Percentiles rank a stretch among this genome's conserved stretches.
phyloP scores from a whole-genome alignment of 2,797 vertebrate species.

The Coracias cyanogaster region DNA sequence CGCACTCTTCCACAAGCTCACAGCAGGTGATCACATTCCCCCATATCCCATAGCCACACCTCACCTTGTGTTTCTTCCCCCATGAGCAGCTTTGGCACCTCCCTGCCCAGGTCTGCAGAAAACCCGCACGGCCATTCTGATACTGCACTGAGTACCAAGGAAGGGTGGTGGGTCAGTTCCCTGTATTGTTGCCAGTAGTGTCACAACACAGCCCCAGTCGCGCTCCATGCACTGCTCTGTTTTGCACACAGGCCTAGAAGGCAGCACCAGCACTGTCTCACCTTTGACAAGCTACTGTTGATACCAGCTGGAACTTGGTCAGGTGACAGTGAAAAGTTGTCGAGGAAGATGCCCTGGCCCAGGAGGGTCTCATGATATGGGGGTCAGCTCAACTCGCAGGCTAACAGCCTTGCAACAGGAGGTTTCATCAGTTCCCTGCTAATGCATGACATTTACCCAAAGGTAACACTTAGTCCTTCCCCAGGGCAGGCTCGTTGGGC shows the following conservation, averaged over 20 bases:
- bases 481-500: background rate
- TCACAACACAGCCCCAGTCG: background rate
- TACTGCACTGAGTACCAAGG: background rate
- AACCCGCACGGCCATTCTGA: background rate
- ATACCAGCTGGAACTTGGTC: background rate
- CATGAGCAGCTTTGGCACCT: background rate
- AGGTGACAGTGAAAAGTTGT: background rate
- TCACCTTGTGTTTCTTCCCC: background rate
- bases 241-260: background rate
- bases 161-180: background rate
- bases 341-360: background rate
- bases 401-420: background rate
- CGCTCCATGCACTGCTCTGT: rapidly evolving
- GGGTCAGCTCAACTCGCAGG: background rate
- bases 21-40: background rate
- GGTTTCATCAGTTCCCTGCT: background rate
- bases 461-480: background rate
- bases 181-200: background rate
- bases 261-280: background rate
- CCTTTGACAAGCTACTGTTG: background rate
- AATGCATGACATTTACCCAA: background rate
- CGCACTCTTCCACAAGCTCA: background rate
- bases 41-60: background rate
- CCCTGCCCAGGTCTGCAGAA: background rate
- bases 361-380: background rate